Base-by-base conservation (phyloP, 2,797 vertebrate species). In the Salmo trutta region DNA sequence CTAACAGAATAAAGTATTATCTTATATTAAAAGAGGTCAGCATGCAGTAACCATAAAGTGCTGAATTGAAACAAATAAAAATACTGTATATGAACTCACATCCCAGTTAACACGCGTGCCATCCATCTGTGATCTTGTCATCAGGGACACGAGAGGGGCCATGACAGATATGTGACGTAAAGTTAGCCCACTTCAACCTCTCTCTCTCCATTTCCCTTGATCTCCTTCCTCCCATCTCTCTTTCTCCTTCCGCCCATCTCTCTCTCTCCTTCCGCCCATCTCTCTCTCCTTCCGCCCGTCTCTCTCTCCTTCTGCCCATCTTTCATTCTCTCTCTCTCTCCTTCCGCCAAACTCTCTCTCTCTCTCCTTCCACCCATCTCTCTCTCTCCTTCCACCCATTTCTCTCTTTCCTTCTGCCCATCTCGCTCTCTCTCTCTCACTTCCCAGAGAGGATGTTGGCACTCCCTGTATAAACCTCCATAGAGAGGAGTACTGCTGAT, bases 121-220 rank as follows among this genome's bases (percentile, higher is more conserved):
- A 90, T 90, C 90, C 91, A 92, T 92, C 85, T 85, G 83, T 81
- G 89, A 92, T 91, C 91, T 93, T 93, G 91, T 91, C 90, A 88
- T 73, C 73, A 79, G 68, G 69, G 74, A 89, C 88, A 92, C 86
- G 88, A 90, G 90, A 88, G 88, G 89, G 91, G 90, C 88, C 91
- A 89, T 88, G 91, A 91, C 91, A 91, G 89, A 90, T 88, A 88
- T 84, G 88, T 91, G 91, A 93, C 86, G 88, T 88, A 88, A 90
- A 85, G 91, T 93, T 93, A 92, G 77, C 83, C 85, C 81, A 84
- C 83, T 91, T 91, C 90, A 93, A 91, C 91, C 27, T 66, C 65
- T 66, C 21, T 65, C 64, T 27, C 21, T 56, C 5, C 29, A 27
- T 73, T 17, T 14, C n/a, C 12, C 68, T n/a, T n/a, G 12, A 31